phyloP scores from a whole-genome alignment of 2,113 vertebrate genomes.

The Coracopsis vasa region DNA sequence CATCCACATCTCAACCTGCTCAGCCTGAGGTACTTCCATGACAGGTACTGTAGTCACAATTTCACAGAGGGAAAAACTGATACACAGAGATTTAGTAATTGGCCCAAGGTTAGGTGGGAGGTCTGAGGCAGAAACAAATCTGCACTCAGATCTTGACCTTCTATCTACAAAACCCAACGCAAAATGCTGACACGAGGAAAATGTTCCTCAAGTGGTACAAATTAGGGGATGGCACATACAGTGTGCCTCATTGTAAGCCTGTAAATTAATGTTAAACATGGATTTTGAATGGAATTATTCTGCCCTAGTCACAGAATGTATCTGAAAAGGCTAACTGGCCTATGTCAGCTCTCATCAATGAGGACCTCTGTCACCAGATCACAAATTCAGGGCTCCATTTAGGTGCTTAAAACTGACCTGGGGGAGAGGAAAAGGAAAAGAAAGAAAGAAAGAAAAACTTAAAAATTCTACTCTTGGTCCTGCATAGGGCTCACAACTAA shows the following conservation, averaged over 20 bases:
- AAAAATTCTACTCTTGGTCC: not conserved
- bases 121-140: not conserved
- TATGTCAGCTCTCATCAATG: not conserved
- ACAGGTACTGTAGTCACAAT: not conserved
- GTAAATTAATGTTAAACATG: conserved; percentile 30
- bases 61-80: not conserved
- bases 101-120: not conserved
- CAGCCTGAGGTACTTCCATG: not conserved
- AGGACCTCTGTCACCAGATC: not conserved
- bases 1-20: not conserved
- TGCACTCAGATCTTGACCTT: not conserved
- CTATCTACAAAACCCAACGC: not conserved
- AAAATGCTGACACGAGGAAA: not conserved
- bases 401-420: not conserved
- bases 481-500: not conserved
- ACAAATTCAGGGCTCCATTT: not conserved
- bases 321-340: not conserved
- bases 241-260: not conserved
- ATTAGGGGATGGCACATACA: not conserved
- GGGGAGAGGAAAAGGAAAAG: fast-evolving
- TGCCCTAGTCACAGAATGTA: not conserved
- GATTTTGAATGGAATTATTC: conserved; percentile 34
- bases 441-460: not conserved
- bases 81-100: not conserved
- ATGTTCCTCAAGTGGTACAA: not conserved